Conservation (phyloP, 2,888 invertebrate species). For the Drosophila trichaetosa region DNA sequence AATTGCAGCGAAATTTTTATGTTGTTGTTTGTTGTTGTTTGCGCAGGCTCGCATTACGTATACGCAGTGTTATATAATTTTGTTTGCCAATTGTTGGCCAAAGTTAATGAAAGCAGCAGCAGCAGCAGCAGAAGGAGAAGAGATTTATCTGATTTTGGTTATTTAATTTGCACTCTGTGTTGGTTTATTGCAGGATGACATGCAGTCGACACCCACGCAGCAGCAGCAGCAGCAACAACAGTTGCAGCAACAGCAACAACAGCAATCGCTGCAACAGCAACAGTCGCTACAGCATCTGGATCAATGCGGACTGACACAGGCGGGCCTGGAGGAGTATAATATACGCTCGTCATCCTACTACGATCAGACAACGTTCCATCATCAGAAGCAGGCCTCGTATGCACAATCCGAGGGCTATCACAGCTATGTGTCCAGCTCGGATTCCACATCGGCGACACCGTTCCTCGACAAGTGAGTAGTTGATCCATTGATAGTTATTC, state of each 20-base stretch:
- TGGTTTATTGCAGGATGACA: constrained; percentile 82
- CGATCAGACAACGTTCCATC: constrained; percentile 86
- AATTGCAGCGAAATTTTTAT: constrained; percentile 58
- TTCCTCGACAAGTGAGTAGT: constrained; percentile 88
- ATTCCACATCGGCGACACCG: constrained; percentile 91
- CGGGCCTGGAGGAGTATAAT: constrained; percentile 90
- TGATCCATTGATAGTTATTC: background rate
- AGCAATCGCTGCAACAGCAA: constrained; percentile 32
- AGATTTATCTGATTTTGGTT: constrained; percentile 19
- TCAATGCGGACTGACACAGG: constrained; percentile 87
- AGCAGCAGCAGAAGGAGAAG: background rate
- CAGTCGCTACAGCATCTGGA: constrained; percentile 68
- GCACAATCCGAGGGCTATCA: constrained; percentile 93
- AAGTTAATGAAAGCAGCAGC: constrained; percentile 24
- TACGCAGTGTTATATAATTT: constrained; percentile 64
- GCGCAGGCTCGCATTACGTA: constrained; percentile 48
- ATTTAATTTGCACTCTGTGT: constrained; percentile 26
- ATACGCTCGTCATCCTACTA: constrained; percentile 87
- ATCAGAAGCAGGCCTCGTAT: constrained; percentile 91
- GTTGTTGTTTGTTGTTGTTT: constrained; percentile 2
- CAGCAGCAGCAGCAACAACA: constrained; percentile 25
- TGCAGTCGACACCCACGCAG: constrained; percentile 58
- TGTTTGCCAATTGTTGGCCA: constrained; percentile 27
- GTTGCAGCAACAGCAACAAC: constrained; percentile 34
- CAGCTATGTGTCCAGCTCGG: constrained; percentile 91